Evolutionary conservation across 1,140 invertebrate species (phyloP), one percentile per base, ranked within the genome.

Genomic region (Drosophila ercepeae): DNA sequence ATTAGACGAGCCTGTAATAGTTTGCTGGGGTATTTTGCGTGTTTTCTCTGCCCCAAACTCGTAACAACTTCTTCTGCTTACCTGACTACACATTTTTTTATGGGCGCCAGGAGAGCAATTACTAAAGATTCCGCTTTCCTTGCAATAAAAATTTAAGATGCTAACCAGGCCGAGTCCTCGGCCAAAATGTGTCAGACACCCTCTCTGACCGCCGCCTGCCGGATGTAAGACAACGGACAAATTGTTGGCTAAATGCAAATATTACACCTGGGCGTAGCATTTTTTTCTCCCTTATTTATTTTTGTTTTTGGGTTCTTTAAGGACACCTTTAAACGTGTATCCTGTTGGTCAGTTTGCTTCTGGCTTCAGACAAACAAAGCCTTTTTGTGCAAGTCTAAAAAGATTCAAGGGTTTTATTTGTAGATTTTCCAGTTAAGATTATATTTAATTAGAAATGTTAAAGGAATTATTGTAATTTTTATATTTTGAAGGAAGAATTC

Each of bases 121-220:
- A 88, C 78, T 50, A 57, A 82, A 70, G 74, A 88, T 82, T 86
- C 69, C 69, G 77, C 73, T 77, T 78, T 74, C 58, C 63, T 75
- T 75, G 82, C 82, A 88, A 88, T 88, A 88, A 78, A 88, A 88
- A 82, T 88, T 78, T 88, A 88, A 88, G 82, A 88, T 64, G 55
- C 69, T 41, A 70, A 71, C 77, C 54, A 51, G 55, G 16, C 25
- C 18, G 44, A n/a, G 21, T 6, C 29, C 36, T 39, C 58, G 39
- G 13, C 49, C 36, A 16, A 46, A 53, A 55, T 41, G 45, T 14
- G 14, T 55, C 41, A 50, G 29, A 11, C 11, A n/a, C 9, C 29
- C 29, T 3, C 9, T 25, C 46, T 44, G 57, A 34, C 14, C 6
- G 25, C 50, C 16, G 21, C 21, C 41, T 16, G 29, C 44, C 42